Conservation (phyloP, 2,888 invertebrate genomes). For the Colletes collaris region DNA sequence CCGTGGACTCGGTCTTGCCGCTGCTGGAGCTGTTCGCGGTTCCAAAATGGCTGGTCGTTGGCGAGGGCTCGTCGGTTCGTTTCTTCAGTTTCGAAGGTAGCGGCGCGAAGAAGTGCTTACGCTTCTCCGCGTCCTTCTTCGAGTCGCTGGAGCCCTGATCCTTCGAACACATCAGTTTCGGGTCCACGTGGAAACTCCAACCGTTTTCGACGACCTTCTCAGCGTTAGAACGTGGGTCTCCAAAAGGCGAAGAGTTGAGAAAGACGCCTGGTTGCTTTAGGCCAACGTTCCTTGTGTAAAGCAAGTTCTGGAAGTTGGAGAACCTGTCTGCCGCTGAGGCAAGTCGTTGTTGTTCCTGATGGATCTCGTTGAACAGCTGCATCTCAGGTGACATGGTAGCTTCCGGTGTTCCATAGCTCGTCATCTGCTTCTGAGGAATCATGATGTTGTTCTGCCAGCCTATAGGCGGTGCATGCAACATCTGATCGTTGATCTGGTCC, state of each 20-base stretch:
- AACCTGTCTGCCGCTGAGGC: not conserved
- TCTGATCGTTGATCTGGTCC: conserved; percentile 46
- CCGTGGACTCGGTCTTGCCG: conserved; percentile 73
- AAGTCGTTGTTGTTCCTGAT: conserved; percentile 24
- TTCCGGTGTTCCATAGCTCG: conserved; percentile 9
- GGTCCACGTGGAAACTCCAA: conserved; percentile 35
- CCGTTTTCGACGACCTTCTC: conserved; percentile 52
- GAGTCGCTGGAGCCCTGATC: not conserved
- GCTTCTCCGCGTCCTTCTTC: conserved; percentile 47
- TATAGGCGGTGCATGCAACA: conserved; percentile 63
- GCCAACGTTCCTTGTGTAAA: conserved; percentile 58
- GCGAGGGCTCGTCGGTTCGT: conserved; percentile 57
- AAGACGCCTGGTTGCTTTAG: conserved; percentile 35
- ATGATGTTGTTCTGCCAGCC: conserved; percentile 70
- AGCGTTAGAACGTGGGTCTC: conserved; percentile 1
- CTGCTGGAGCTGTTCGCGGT: conserved; percentile 74
- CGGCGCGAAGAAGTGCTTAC: conserved; percentile 78
- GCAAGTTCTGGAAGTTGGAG: conserved; percentile 60
- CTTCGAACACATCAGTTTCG: conserved; percentile 4
- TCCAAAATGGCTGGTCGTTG: conserved; percentile 63
- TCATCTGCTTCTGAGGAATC: conserved; percentile 38
- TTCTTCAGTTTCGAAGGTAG: conserved; percentile 63
- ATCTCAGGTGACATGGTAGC: not conserved
- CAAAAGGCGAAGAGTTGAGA: conserved; percentile 11
- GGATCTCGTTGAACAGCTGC: conserved; percentile 12